These are phyloP conservation scores for Australoheros scitulus DNA, from an alignment of 2,113 vertebrate species.

Conservation along the genomic window DNA sequence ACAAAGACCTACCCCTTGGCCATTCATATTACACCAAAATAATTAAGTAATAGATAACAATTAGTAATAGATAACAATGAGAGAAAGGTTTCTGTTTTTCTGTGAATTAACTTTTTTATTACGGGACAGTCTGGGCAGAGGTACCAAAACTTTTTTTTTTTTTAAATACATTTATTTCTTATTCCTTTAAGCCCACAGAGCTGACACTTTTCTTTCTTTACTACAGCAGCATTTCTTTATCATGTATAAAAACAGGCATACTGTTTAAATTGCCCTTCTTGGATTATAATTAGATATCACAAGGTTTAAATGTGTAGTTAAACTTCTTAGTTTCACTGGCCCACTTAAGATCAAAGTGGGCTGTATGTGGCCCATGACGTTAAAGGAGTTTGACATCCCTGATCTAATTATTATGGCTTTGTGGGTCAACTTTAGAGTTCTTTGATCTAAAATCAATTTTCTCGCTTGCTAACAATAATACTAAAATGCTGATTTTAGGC, in stretches of 20 bases:
- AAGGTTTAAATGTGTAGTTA: too few relatives aligned
- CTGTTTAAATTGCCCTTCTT: background rate
- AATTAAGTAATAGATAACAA: too few relatives aligned
- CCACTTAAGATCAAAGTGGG: too few relatives aligned
- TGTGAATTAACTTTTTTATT: background rate
- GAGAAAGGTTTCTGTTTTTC: too few relatives aligned
- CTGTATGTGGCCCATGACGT: too few relatives aligned
- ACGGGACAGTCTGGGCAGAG: too few relatives aligned
- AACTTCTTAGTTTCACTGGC: too few relatives aligned
- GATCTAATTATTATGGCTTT: background rate
- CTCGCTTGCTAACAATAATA: background rate
- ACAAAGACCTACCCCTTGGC: too few relatives aligned
- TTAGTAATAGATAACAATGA: too few relatives aligned
- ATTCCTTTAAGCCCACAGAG: background rate
- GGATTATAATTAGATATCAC: background rate
- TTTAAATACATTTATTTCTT: background rate
- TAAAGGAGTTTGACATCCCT: too few relatives aligned
- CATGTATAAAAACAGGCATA: background rate
- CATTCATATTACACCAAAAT: too few relatives aligned
- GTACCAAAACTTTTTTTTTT: too few relatives aligned
- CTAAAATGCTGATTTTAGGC: background rate
- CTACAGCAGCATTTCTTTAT: background rate
- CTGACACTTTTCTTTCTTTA: background rate
- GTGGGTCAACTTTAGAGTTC: background rate
- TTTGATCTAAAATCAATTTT: background rate